Conservation (phyloP, 2,113 vertebrate species). For the Labrus mixtus region DNA sequence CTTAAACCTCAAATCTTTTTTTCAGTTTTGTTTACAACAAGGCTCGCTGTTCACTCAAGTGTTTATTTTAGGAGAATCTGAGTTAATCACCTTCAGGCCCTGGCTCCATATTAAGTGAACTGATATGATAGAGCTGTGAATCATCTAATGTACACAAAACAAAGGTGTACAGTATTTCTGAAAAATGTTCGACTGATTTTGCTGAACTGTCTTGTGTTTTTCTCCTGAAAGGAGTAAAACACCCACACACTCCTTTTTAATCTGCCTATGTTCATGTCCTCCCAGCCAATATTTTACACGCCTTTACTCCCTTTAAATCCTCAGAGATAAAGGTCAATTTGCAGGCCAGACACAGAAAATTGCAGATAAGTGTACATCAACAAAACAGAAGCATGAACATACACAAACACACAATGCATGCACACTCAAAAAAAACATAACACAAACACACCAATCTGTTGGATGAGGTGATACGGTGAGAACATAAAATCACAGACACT, state of each 20-base stretch:
- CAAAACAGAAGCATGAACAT: not conserved
- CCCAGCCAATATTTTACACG: constrained; percentile 24
- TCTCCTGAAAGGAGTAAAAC: constrained; percentile 15
- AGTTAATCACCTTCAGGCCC: not conserved
- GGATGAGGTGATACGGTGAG: constrained; percentile 11
- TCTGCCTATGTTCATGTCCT: constrained; percentile 38
- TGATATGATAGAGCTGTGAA: not conserved
- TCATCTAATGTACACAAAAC: no score
- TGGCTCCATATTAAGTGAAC: not conserved
- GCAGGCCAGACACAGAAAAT: constrained; percentile 11
- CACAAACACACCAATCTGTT: constrained; percentile 2
- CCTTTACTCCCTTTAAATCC: constrained; percentile 34
- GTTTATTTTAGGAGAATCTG: not conserved
- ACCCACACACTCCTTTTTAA: constrained; percentile 8
- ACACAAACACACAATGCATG: not conserved
- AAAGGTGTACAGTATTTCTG: no score
- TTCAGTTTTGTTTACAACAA: no score
- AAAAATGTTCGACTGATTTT: not conserved
- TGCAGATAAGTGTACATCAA: constrained; percentile 14
- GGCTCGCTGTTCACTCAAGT: no score
- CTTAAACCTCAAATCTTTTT: no score
- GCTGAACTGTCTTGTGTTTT: constrained; percentile 9
- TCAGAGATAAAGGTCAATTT: constrained; percentile 47
- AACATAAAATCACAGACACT: constrained; percentile 34
- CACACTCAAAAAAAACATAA: constrained; percentile 1